A percentile compares a stretch with the other conserved stretches of the same genome.
These are phyloP conservation scores for Morpho deidamia DNA, from an alignment of 2,888 invertebrate genomes.

Conservation along the genomic window DNA sequence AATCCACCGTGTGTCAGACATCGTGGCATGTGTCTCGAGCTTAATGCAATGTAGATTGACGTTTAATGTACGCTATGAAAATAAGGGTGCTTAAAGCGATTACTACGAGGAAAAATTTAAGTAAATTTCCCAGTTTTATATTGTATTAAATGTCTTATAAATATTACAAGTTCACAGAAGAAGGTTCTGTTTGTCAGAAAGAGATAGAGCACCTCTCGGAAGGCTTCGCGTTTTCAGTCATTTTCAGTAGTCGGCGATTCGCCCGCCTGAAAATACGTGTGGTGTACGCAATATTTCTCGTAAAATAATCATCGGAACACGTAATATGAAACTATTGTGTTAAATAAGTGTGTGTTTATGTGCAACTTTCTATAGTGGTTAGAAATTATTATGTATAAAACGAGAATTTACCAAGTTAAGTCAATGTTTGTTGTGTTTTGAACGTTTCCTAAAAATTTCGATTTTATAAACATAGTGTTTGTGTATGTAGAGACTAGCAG, in stretches of 20 bases:
- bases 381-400: background rate
- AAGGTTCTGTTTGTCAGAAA: slow-evolving; percentile 26
- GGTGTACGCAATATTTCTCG: slow-evolving; percentile 2
- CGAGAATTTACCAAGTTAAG: background rate
- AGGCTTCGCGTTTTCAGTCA: slow-evolving; percentile 25
- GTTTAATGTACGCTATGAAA: slow-evolving; percentile 3
- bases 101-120: background rate
- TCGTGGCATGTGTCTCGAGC: background rate
- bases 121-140: slow-evolving; percentile 16
- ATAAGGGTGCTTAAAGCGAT: background rate
- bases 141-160: slow-evolving; percentile 23
- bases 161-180: slow-evolving; percentile 27
- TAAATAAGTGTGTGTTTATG: slow-evolving; percentile 7
- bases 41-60: slow-evolving; percentile 9
- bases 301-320: slow-evolving; percentile 5
- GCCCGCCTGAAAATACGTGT: slow-evolving; percentile 12
- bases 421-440: background rate
- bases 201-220: slow-evolving; percentile 25
- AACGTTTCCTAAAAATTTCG: background rate
- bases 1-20: slow-evolving; percentile 4
- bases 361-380: slow-evolving; percentile 11
- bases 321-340: slow-evolving; percentile 11
- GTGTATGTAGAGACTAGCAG: slow-evolving; percentile 1
- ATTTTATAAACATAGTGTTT: background rate
- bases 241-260: slow-evolving; percentile 25